Evolutionary conservation across 2,797 vertebrate species (phyloP).

Genomic region (Gallirallus australis): DNA sequence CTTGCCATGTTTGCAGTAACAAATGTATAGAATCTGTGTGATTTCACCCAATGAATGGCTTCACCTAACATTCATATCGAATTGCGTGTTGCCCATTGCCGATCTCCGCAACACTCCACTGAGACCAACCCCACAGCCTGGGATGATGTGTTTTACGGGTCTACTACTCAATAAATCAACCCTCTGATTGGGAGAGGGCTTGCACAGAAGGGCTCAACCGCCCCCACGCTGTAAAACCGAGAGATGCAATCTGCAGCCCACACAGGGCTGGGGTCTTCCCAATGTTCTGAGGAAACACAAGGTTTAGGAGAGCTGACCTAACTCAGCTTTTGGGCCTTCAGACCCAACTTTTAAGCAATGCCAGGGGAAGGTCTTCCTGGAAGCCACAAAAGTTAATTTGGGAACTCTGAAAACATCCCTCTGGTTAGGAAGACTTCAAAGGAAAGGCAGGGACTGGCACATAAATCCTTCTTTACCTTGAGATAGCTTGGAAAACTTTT

Average conservation of each 20-base stretch:
- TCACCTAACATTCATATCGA: no score
- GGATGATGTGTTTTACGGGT: neutral
- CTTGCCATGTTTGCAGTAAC: no score
- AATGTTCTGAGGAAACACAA: neutral
- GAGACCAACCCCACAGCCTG: neutral
- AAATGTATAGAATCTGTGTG: no score
- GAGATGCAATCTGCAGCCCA: neutral
- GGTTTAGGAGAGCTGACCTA: neutral
- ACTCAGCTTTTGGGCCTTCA: neutral
- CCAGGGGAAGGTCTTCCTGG: neutral
- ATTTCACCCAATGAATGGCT: no score
- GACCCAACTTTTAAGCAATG: neutral
- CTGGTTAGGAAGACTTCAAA: neutral
- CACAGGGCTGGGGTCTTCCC: neutral
- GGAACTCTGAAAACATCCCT: neutral
- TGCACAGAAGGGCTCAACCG: neutral
- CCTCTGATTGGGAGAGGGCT: neutral
- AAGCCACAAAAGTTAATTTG: neutral
- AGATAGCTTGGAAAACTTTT: neutral
- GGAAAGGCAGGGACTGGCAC: neutral
- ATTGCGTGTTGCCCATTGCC: no score
- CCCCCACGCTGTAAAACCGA: rapidly evolving
- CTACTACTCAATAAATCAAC: neutral
- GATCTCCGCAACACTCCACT: neutral
- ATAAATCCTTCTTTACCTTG: neutral